phyloP scores from a whole-genome alignment of 2,797 vertebrate genomes.

The Betta splendens region DNA sequence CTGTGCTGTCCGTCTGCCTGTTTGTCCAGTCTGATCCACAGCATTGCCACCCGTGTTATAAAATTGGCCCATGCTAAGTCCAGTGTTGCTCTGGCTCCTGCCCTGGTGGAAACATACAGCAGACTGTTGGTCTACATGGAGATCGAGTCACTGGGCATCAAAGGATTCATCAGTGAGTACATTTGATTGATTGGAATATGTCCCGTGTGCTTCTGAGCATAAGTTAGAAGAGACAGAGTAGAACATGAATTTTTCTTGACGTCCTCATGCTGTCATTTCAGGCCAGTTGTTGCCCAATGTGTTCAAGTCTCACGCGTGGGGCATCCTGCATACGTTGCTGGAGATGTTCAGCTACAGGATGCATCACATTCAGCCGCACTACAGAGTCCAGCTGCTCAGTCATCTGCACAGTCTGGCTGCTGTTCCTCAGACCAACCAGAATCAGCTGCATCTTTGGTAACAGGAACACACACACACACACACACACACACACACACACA shows the following conservation, averaged over 20 bases:
- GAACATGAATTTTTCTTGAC: no score
- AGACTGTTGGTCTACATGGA: conserved; percentile 98
- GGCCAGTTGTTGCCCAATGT: conserved; percentile 97
- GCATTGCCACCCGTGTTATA: conserved; percentile 97
- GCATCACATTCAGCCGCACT: conserved; percentile 99
- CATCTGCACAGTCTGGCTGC: conserved; percentile 97
- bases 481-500: no score
- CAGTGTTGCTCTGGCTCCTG: conserved; percentile 92
- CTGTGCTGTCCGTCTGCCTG: neutral
- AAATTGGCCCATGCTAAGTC: conserved; percentile 98
- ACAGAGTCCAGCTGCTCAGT: conserved; percentile 95
- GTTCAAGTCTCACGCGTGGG: conserved; percentile 97
- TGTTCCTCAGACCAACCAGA: conserved; percentile 97
- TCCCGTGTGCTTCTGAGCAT: neutral
- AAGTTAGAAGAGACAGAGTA: no score
- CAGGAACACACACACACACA: neutral
- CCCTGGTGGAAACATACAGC: conserved; percentile 98
- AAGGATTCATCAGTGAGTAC: conserved; percentile 98
- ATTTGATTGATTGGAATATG: neutral
- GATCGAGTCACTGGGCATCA: conserved; percentile 98
- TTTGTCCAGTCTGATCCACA: conserved; percentile 91
- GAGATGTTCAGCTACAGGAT: conserved; percentile 99
- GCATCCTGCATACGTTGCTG: conserved; percentile 95
- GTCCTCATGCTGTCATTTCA: conserved; percentile 49
- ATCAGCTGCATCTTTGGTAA: conserved; percentile 98